phyloP scores from a whole-genome alignment of 2,888 invertebrate genomes.

The Synanthedon vespiformis region DNA sequence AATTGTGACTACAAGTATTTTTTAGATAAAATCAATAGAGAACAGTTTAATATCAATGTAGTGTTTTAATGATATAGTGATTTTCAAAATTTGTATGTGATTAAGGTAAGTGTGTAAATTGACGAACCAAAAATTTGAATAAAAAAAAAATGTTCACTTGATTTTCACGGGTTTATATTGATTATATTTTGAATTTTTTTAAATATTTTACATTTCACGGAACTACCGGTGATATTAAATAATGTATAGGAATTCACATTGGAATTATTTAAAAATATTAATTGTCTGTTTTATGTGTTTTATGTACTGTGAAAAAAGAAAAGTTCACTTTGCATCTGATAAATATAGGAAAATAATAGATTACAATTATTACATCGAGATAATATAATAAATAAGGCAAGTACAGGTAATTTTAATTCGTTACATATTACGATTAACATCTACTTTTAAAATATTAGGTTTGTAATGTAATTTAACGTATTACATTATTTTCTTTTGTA shows the following conservation, averaged over 20 bases:
- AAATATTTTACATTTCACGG: too few relatives aligned
- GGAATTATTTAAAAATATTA: too few relatives aligned
- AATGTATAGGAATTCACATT: too few relatives aligned
- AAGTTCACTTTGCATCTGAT: not conserved
- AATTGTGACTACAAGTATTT: slow-evolving; percentile 34
- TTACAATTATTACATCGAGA: slow-evolving; percentile 43
- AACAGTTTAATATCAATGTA: slow-evolving; percentile 22
- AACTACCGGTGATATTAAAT: too few relatives aligned
- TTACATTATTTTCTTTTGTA: too few relatives aligned
- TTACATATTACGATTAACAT: slow-evolving; percentile 45
- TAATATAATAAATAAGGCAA: slow-evolving; percentile 56
- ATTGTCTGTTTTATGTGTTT: too few relatives aligned
- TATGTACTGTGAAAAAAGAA: not conserved
- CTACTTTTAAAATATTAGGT: slow-evolving; percentile 52
- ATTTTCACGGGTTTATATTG: too few relatives aligned
- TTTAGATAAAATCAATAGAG: slow-evolving; percentile 24
- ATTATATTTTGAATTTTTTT: too few relatives aligned
- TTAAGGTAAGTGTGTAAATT: slow-evolving; percentile 6
- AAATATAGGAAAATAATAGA: slow-evolving; percentile 15
- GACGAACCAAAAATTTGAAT: not conserved
- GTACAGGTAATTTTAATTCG: slow-evolving; percentile 59
- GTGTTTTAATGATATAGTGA: slow-evolving; percentile 19
- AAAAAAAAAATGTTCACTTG: not conserved
- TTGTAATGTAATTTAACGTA: slow-evolving; percentile 20
- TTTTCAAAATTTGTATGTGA: slow-evolving; percentile 34